Base-by-base conservation (phyloP, 1,140 invertebrate species). In the Chironomus striatipennis region DNA sequence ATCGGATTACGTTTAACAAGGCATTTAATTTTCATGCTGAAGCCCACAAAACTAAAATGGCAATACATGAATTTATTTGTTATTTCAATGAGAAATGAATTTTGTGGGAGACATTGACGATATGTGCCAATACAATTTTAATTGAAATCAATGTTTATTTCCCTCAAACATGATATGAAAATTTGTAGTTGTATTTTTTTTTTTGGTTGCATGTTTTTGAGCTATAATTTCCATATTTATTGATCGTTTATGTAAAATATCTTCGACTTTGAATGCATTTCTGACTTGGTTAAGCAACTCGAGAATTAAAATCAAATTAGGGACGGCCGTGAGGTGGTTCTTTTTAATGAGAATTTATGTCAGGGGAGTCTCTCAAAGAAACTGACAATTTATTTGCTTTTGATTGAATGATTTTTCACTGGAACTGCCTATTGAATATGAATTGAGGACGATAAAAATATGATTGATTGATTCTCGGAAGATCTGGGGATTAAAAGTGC, bases 1-100 rank as follows among this genome's bases (percentile, higher is more conserved):
- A 57, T 15, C 47, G 47, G 47, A 57, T 57, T 57, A 57, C 47
- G n/a, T 57, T 57, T 57, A 57, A 57, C 47, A 57, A 57, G 12
- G 47, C 47, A 57, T 57, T 57, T n/a, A 57, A 57, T 57, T 57
- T 57, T 57, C 47, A 57, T 57, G 47, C n/a, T 57, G 12, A 57
- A 57, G 47, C 47, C 47, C n/a, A 57, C 12, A 57, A 57, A 57
- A n/a, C 47, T n/a, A 57, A 57, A 57, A n/a, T 57, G 47, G 12
- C 47, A 57, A n/a, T 12, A 57, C 47, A 57, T 57, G 47, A 47
- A 47, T 47, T 12, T 12, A 57, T 57, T n/a, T 57, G 47, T 15
- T 47, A 5, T 57, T 12, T 15, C 9, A 57, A n/a, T 57, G 12
- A 12, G 47, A 57, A 34, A 34, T 34, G 47, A 57, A n/a, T n/a